A percentile compares a stretch with the other conserved stretches of the same genome.
Evolutionary conservation across 2,888 invertebrate species (phyloP).

Genomic region (Drosophila aldrichi): DNA sequence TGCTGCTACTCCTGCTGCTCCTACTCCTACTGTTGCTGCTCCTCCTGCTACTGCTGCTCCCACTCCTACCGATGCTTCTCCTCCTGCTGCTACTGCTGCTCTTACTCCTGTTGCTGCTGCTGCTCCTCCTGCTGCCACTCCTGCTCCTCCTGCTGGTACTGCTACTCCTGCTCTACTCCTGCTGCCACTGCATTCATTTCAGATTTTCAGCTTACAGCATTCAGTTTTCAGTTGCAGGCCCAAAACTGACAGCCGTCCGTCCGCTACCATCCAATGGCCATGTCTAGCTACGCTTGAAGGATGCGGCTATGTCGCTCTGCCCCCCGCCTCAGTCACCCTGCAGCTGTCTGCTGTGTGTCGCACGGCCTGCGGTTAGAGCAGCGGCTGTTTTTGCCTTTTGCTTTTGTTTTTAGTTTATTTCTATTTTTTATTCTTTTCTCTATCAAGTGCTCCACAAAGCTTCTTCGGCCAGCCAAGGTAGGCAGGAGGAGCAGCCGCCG

Average conservation of each 20-base stretch:
- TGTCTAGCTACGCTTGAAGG: constrained; percentile 16
- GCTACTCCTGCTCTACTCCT: background rate
- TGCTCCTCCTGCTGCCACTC: no score
- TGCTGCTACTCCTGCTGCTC: background rate
- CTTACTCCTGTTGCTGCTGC: no score
- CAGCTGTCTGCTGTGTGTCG: constrained; percentile 31
- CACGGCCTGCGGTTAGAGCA: constrained; percentile 44
- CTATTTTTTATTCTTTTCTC: background rate
- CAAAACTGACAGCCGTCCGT: constrained; percentile 41
- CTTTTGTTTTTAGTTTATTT: constrained; percentile 12
- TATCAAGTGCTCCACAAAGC: constrained; percentile 3
- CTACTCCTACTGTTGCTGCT: background rate
- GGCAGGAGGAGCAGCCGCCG: background rate
- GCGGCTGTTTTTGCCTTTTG: constrained; percentile 15
- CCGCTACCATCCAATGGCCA: constrained; percentile 1
- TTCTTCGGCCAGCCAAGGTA: constrained; percentile 1
- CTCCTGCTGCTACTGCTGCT: background rate
- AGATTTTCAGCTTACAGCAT: constrained; percentile 11
- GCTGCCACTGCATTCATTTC: constrained; percentile 35
- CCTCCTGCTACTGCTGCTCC: no score
- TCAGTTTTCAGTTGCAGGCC: constrained; percentile 50
- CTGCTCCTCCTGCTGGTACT: background rate
- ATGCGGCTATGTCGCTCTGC: constrained; percentile 10
- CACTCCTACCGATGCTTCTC: no score
- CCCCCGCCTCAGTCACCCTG: background rate